phyloP scores from a whole-genome alignment of 2,888 invertebrate genomes.

The Dysmachus trigonus region DNA sequence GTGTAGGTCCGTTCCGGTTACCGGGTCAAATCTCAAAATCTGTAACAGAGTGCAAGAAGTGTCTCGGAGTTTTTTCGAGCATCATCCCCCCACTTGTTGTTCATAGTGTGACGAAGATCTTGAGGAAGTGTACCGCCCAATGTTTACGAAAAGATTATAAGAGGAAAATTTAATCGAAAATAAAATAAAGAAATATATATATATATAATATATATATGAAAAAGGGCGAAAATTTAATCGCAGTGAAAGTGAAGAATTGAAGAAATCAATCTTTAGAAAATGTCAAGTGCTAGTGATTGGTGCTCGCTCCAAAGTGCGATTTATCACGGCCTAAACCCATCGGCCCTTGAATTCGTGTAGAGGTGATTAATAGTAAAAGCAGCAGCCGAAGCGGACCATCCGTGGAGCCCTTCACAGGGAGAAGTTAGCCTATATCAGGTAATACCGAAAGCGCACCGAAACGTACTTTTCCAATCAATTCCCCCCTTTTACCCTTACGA shows the following conservation, averaged over 20 bases:
- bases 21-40: neutral
- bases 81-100: neutral
- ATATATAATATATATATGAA: neutral
- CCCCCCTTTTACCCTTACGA: neutral
- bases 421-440: neutral
- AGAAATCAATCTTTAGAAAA: neutral
- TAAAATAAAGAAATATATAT: too few species aligned
- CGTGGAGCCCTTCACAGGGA: neutral
- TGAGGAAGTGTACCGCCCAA: neutral
- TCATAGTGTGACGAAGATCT: neutral
- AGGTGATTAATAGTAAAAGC: neutral
- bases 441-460: neutral
- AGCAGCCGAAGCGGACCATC: neutral
- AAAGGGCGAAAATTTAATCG: neutral
- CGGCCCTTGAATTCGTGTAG: neutral
- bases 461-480: neutral
- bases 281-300: slow-evolving; percentile 17
- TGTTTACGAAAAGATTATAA: neutral
- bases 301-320: neutral
- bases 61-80: neutral
- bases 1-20: neutral
- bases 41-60: neutral
- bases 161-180: neutral
- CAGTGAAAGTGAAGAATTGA: slow-evolving; percentile 5
- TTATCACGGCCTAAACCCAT: neutral